Conservation (phyloP, 2,113 vertebrate species). For the Mormyrus lacerda region DNA sequence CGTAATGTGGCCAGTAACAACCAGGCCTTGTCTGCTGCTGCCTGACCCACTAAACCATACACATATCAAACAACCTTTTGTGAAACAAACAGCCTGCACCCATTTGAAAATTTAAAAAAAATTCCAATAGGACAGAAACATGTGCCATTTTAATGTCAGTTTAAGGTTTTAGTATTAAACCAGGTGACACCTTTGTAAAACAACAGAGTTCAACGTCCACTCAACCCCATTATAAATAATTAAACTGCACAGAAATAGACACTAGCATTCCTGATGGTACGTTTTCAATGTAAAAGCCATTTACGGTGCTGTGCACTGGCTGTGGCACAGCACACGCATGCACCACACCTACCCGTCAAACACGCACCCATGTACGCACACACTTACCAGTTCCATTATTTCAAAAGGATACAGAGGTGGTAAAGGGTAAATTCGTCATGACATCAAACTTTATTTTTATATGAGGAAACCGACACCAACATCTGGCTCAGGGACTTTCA, state of each 20-base stretch:
- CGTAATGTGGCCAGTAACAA: conserved; percentile 29
- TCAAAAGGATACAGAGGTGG: not conserved
- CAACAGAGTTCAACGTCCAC: not conserved
- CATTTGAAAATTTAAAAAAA: conserved; percentile 23
- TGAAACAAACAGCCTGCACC: conserved; percentile 24
- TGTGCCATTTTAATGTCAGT: not conserved
- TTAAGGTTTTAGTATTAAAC: not conserved
- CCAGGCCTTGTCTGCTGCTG: conserved; percentile 24
- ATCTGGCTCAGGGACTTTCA: not conserved
- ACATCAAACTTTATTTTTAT: not conserved
- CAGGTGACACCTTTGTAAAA: not conserved
- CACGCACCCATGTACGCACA: not conserved
- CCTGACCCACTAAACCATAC: conserved; percentile 28
- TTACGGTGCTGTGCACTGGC: not conserved
- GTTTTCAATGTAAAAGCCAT: not conserved
- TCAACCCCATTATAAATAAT: not conserved
- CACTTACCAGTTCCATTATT: not conserved
- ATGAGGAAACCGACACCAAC: not conserved
- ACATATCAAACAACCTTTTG: conserved; percentile 39
- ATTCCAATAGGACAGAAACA: conserved; percentile 4
- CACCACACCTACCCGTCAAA: no score
- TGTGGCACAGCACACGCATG: not conserved
- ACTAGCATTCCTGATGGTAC: not conserved
- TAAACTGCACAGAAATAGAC: not conserved
- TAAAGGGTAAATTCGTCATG: not conserved